phyloP scores from a whole-genome alignment of 2,888 invertebrate genomes.

The Hyppa rectilinea region DNA sequence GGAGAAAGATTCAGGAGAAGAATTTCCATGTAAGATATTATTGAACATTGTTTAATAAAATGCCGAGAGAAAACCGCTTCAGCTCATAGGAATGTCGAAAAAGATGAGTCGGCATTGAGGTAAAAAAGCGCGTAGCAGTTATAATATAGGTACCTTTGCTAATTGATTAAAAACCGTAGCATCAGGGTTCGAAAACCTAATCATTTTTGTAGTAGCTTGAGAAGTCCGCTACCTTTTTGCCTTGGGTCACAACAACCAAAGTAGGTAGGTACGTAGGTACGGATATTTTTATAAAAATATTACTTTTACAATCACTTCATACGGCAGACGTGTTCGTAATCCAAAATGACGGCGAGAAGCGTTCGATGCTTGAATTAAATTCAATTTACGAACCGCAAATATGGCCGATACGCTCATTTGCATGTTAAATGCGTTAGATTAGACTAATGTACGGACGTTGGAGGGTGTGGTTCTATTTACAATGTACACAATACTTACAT shows the following conservation, averaged over 20 bases:
- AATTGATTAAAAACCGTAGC: background rate
- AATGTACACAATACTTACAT: slow-evolving; percentile 15
- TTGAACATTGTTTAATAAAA: background rate
- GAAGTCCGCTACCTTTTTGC: slow-evolving; percentile 2
- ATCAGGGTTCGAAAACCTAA: background rate
- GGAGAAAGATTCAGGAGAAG: slow-evolving; percentile 79
- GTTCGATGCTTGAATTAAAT: slow-evolving; percentile 54
- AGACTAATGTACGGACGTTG: slow-evolving; percentile 45
- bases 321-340: slow-evolving; percentile 47
- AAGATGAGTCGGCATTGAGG: background rate
- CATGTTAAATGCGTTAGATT: slow-evolving; percentile 59
- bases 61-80: too few relatives aligned
- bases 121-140: background rate
- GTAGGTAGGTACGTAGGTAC: background rate
- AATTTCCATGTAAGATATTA: slow-evolving; percentile 81
- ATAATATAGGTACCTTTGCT: background rate
- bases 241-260: background rate
- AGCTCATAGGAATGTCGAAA: background rate
- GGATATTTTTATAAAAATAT: slow-evolving; percentile 34
- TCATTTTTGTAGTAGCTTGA: background rate
- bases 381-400: slow-evolving; percentile 55
- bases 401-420: slow-evolving; percentile 57
- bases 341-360: slow-evolving; percentile 31
- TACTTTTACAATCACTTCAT: slow-evolving; percentile 18
- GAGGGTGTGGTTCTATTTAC: slow-evolving; percentile 43